phyloP scores from a whole-genome alignment of 1,140 invertebrate species.

The Heliothis virescens region DNA sequence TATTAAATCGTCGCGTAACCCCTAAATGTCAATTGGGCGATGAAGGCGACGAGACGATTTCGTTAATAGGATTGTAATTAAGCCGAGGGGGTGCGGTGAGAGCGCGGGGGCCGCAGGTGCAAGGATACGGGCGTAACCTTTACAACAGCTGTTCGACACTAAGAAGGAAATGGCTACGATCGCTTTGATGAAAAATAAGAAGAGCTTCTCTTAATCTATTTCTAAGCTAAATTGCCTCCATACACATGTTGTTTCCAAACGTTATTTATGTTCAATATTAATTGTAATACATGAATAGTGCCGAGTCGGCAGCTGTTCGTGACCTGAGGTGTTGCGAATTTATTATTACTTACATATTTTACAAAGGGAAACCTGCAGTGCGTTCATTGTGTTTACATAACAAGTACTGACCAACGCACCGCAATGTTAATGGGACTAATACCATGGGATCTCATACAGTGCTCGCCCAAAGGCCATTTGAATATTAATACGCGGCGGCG shows the following conservation, averaged over 20 bases:
- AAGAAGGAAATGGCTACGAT: slow-evolving; percentile 72
- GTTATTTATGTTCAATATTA: slow-evolving; percentile 22
- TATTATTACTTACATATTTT: slow-evolving; percentile 50
- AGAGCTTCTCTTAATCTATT: slow-evolving; percentile 72
- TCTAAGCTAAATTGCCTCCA: slow-evolving; percentile 65
- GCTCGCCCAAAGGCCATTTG: slow-evolving; percentile 76
- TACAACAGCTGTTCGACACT: slow-evolving; percentile 76
- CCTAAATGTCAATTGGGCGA: slow-evolving; percentile 62
- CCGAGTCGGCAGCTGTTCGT: slow-evolving; percentile 57
- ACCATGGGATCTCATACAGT: slow-evolving; percentile 69
- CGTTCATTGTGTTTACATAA: slow-evolving; percentile 54
- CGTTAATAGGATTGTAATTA: slow-evolving; percentile 77
- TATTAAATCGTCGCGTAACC: slow-evolving; percentile 53
- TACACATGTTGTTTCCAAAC: slow-evolving; percentile 53
- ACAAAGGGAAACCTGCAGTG: slow-evolving; percentile 53
- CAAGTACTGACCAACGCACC: slow-evolving; percentile 53
- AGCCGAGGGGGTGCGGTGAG: slow-evolving; percentile 63
- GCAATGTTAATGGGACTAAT: slow-evolving; percentile 76
- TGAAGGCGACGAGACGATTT: slow-evolving; percentile 65
- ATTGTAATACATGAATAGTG: slow-evolving; percentile 36
- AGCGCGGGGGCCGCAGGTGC: slow-evolving; percentile 72
- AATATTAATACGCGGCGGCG: slow-evolving; percentile 79
- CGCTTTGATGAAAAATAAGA: slow-evolving; percentile 61
- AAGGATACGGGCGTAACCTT: slow-evolving; percentile 78
- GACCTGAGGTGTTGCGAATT: slow-evolving; percentile 47